Evolutionary conservation across 1,140 invertebrate species (phyloP), one percentile per base, ranked within the genome.

Genomic region (Drosophila tani): DNA sequence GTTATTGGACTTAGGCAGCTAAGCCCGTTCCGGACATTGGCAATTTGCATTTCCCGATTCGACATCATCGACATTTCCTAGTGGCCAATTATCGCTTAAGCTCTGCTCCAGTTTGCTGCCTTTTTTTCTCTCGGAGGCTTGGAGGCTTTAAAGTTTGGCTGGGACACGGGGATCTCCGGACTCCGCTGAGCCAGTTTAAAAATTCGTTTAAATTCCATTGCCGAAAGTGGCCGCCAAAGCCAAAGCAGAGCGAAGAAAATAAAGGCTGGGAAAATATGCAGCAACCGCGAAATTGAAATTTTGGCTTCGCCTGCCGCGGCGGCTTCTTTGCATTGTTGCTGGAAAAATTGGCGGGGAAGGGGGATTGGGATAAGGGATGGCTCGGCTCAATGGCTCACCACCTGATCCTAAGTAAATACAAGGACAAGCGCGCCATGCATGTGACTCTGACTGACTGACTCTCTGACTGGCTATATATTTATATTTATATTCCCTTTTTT

Each of bases 401-500:
- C 87, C 91, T 92, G 91, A 92, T 92, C 91, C 91, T 92, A 92
- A 92, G 70, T 92, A 92, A 92, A 92, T 83, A 92, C 75, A 45
- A 68, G 51, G 63, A 83, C 57, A 74, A 79, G 40, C 57, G 41
- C 47, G 58, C 55, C 83, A 87, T 82, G 79, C 79, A 86, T 86
- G 79, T 86, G 75, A 45, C 74, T 83, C 74, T 83, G 79, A 63
- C 35, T 38, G 35, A 38, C 51, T 53, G 51, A 19, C 60, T 55
- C 60, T 55, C 43, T 35, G n/a, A 12, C 38, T 43, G 59, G 35
- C 21, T 62, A 68, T 47, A 40, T 57, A 43, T 64, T 38, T 56
- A 57, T 57, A 57, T 43, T 55, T 69, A 56, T 71, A 57, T 69
- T 73, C 68, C 67, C 53, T 73, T 71, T 40, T 38, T 58, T 58